Evolutionary conservation across 2,888 invertebrate species (phyloP).

Genomic region (Ditylenchus weischeri): DNA sequence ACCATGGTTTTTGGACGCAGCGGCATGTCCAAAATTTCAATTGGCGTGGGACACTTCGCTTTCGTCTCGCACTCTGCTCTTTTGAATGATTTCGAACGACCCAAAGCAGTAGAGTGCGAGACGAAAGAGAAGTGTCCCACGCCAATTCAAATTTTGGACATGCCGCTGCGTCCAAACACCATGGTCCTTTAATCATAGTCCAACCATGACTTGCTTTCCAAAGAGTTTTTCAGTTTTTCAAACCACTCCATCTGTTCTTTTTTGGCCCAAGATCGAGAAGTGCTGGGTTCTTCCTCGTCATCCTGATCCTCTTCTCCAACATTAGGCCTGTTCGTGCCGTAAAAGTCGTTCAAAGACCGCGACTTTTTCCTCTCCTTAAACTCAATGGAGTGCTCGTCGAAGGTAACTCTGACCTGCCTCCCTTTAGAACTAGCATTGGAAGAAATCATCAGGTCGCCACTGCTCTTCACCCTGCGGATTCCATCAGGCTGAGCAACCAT

Average conservation of each 20-base stretch:
- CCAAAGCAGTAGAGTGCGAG: no score
- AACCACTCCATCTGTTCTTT: conserved; percentile 5
- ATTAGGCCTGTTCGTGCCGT: not conserved
- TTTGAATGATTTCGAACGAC: no score
- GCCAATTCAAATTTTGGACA: no score
- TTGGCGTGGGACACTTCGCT: no score
- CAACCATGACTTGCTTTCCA: conserved; percentile 6
- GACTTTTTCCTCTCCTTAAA: conserved; percentile 6
- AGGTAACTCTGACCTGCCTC: conserved; percentile 3
- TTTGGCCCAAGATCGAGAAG: not conserved
- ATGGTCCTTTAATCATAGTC: conserved; percentile 7
- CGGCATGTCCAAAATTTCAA: no score
- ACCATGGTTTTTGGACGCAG: no score
- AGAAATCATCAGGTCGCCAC: conserved; percentile 3
- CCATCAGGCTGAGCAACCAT: no score
- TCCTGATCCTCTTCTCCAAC: not conserved
- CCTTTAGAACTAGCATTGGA: not conserved
- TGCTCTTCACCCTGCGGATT: not conserved
- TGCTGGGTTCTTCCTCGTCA: not conserved
- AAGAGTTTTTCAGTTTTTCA: conserved; percentile 3
- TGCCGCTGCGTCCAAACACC: no score
- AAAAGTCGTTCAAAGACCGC: not conserved
- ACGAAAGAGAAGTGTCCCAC: no score
- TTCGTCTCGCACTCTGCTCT: no score
- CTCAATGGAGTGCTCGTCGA: conserved; percentile 13